Evolutionary conservation across 30 jellyfish, hydroid and myxozoan species (phyloP), one percentile per base, ranked within the genome.

Genomic region (Cassiopea xamachana): DNA sequence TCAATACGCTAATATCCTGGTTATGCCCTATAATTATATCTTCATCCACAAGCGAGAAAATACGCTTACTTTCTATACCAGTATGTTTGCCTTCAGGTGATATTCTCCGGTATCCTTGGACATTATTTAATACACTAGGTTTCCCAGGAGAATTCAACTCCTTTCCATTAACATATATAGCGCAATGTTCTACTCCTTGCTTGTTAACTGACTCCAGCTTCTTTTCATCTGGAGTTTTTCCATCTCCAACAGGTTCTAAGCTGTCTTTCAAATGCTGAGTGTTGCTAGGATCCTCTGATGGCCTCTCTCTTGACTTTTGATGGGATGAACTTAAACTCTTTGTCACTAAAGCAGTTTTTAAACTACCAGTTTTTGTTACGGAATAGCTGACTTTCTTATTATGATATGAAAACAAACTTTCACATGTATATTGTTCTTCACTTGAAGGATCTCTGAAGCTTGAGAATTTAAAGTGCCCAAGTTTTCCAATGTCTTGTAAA

Each of bases 371-470:
- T 12, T 46, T 70, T 10, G 16, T 16, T 59, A 16, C 55, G 50
- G 19, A 15, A 62, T 3, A 62, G 15, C 17, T 44, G 68, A 47
- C 80, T 73, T 73, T 84, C 19, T 58, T 43, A 27, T n/a, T 27
- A 27, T 71, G 72, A 46, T 46, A 84, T 2, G 75, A 48, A 19
- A 84, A 75, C 72, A 70, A 50, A 58, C 79, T 84, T 39, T 84
- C 85, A n/a, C 72, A 84, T 5, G 92, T 78, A 71, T 84, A 84
- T 69, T 73, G 75, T 43, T 84, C 79, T 14, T 84, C 92, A 48
- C 7, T 48, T 8, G 64, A 13, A 13, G 1, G 43, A 46, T 14
- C 62, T 15, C 13, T 51, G 1, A 45, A 7, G 13, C 55, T 61
- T n/a, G 15, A 18, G 8, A 77, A n/a, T 15, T 45, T 78, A 43